Evolutionary conservation across 2,888 invertebrate genomes (phyloP), one percentile per base, ranked within the genome.

Genomic region (Patella caerulea): DNA sequence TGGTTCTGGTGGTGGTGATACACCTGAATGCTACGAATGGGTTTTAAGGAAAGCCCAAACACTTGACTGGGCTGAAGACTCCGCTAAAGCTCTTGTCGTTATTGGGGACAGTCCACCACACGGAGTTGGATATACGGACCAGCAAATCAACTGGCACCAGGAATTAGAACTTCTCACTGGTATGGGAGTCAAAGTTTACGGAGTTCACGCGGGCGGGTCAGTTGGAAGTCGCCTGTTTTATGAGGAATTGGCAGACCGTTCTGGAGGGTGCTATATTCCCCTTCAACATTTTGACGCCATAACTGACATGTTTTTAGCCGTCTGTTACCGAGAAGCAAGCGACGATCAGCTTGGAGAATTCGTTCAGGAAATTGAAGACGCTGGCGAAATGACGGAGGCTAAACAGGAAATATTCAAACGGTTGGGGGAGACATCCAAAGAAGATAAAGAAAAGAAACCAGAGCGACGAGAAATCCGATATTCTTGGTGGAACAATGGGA

Each of bases 1-100:
- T 0, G 24, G 71, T 3, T 90, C 90, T 1, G 77, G 85, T 7
- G 90, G 90, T 3, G 89, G 90, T 0, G 88, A 90, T 76, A 70
- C 82, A 7, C 89, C 89, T 0, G 90, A 90, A 90, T 87, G 88
- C 52, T 90, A 90, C 75, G 90, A 90, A 81, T 89, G 88, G 89
- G 88, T 86, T 11, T 81, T 90, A 65, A 79, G 84, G 7, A 87
- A 87, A 77, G 88, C 89, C 0, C 89, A 89, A 71, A 83, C 83
- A 19, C 65, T 90, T 69, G 90, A 90, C 81, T 90, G 90, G 90
- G 85, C 88, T 3, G 90, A 90, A 78, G 85, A 88, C 71, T 88
- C 90, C 1, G 90, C 89, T 56, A 90, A 90, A 76, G 90, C 89
- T 1, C 82, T 91, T 71, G 88, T 91, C 9, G 85, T 91, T 75